Percentiles rank a stretch among this genome's conserved stretches.
phyloP scores from a whole-genome alignment of 2,888 invertebrate species.

The Campoletis raptor region DNA sequence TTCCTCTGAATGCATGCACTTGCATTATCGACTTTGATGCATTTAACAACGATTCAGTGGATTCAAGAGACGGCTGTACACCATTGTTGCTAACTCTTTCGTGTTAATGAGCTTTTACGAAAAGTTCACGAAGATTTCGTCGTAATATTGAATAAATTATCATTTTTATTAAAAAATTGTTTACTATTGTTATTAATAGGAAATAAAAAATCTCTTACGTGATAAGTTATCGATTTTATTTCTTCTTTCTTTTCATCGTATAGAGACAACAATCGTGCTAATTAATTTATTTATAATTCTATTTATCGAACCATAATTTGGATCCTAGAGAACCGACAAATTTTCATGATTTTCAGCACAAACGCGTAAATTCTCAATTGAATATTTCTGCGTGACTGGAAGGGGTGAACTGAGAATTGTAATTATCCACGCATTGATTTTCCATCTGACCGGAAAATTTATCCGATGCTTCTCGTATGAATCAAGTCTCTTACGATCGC shows the following conservation, averaged over 20 bases:
- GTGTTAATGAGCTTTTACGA: background rate
- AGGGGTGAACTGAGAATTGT: conserved; percentile 25
- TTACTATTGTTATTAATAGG: too few species aligned
- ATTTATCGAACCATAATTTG: background rate
- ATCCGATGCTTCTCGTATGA: conserved; percentile 32
- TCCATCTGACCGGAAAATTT: conserved; percentile 64
- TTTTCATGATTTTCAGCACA: background rate
- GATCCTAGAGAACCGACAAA: background rate
- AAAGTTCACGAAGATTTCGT: background rate
- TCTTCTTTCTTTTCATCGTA: background rate
- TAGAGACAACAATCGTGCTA: too few species aligned
- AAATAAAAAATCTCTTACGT: background rate
- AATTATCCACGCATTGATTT: conserved; percentile 52
- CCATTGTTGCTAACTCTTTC: background rate
- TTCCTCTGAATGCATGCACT: background rate
- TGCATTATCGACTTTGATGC: conserved; percentile 14
- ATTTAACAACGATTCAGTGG: background rate
- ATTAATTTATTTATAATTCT: too few species aligned
- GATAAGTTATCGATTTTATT: background rate
- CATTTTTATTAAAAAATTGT: background rate
- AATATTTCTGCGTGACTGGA: conserved; percentile 32
- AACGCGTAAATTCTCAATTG: conserved; percentile 7
- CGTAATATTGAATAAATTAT: background rate
- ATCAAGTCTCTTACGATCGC: conserved; percentile 41
- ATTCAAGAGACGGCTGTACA: conserved; percentile 2